phyloP scores from a whole-genome alignment of 2,888 invertebrate genomes.

The Orthosia gracilis region DNA sequence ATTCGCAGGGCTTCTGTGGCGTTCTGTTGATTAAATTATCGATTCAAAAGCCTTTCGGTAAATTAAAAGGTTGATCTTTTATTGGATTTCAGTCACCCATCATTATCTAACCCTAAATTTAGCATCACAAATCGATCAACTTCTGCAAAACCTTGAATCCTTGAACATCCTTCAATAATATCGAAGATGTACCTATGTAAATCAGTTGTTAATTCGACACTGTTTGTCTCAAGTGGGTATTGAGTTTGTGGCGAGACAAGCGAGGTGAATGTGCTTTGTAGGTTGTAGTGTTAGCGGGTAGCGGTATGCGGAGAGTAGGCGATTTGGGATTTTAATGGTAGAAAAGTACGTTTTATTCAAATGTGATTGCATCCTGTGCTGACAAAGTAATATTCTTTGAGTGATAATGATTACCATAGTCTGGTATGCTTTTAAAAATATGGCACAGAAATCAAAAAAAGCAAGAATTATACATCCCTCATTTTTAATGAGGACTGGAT shows the following conservation, averaged over 20 bases:
- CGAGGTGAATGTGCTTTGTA: slow-evolving; percentile 65
- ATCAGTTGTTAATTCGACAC: slow-evolving; percentile 78
- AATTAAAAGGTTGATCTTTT: background rate
- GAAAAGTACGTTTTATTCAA: too few relatives aligned
- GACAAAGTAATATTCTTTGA: too few relatives aligned
- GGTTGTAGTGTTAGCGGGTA: slow-evolving; percentile 46
- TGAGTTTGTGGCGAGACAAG: slow-evolving; percentile 75
- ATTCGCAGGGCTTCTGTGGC: too few relatives aligned
- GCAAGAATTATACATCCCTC: background rate
- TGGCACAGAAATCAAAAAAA: background rate
- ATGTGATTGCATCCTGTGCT: too few relatives aligned
- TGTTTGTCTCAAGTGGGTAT: slow-evolving; percentile 74
- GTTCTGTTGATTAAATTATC: background rate
- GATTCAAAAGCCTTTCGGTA: background rate
- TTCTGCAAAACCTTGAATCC: slow-evolving; percentile 19
- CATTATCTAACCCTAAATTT: background rate
- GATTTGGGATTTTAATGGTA: too few relatives aligned
- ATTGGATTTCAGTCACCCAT: background rate
- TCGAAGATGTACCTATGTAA: slow-evolving; percentile 66
- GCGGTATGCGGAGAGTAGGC: slow-evolving; percentile 47
- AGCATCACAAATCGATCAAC: slow-evolving; percentile 13
- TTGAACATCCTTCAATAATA: slow-evolving; percentile 4
- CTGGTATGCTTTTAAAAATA: background rate
- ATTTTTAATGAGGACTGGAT: background rate
- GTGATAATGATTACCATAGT: too few relatives aligned